Percentiles rank a stretch among this genome's conserved stretches.
Evolutionary conservation across 2,113 vertebrate genomes (phyloP).

Genomic region (Hymenochirus boettgeri): DNA sequence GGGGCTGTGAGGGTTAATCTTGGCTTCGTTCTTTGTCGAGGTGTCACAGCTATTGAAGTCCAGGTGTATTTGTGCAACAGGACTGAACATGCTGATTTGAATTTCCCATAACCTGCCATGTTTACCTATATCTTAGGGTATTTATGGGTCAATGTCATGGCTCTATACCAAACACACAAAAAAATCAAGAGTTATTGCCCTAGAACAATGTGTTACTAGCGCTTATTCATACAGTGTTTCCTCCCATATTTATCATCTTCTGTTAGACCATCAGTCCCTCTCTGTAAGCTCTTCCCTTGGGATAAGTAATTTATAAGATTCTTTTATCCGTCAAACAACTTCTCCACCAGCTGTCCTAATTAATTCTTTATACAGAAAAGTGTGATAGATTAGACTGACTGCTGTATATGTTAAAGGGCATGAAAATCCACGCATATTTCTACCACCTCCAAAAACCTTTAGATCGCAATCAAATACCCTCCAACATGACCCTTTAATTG

Average conservation of each 20-base stretch:
- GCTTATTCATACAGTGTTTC: conserved; percentile 20
- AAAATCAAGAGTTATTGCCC: conserved; percentile 30
- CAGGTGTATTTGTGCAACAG: conserved; percentile 42
- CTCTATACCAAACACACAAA: conserved; percentile 35
- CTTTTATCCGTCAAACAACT: conserved; percentile 4
- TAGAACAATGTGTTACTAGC: conserved; percentile 13
- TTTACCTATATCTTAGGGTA: conserved; percentile 38
- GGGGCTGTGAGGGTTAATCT: conserved; percentile 24
- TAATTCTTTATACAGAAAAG: too few relatives aligned
- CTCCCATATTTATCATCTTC: conserved; percentile 21
- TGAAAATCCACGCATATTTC: too few relatives aligned
- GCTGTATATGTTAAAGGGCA: too few relatives aligned
- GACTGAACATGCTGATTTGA: conserved; percentile 27
- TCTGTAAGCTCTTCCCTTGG: not conserved
- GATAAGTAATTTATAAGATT: conserved; percentile 1
- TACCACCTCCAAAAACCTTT: too few relatives aligned
- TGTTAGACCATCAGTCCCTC: conserved; percentile 15
- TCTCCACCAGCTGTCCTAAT: not conserved
- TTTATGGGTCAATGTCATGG: conserved; percentile 34
- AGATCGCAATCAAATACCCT: too few relatives aligned
- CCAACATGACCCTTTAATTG: too few relatives aligned
- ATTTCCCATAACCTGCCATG: conserved; percentile 39
- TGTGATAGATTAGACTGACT: too few relatives aligned
- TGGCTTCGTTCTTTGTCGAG: conserved; percentile 2
- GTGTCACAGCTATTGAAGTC: conserved; percentile 23